Percentiles rank a stretch among this genome's conserved stretches.
Evolutionary conservation across 2,113 vertebrate genomes (phyloP).

Genomic region (Sapayoa aenigma): DNA sequence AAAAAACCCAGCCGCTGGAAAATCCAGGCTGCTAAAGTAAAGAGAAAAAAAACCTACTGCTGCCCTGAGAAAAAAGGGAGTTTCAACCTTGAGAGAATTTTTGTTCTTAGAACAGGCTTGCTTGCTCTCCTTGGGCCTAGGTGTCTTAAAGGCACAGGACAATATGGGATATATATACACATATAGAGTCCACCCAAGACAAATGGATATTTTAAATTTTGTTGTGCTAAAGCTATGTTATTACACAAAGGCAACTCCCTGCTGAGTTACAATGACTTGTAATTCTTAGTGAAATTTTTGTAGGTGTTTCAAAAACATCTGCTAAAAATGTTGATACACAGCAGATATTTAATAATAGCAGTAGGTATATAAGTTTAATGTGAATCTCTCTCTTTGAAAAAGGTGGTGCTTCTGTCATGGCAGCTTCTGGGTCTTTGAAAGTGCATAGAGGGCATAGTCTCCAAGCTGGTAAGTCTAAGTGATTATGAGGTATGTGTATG

Average conservation of each 20-base stretch:
- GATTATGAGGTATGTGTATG: not conserved
- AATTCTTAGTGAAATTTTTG: not conserved
- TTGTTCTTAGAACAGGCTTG: no score
- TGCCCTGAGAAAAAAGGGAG: no score
- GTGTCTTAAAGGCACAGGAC: no score
- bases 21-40: no score
- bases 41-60: no score
- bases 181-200: no score
- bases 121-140: no score
- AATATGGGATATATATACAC: no score
- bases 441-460: conserved; percentile 41
- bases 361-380: not conserved
- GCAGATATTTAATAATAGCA: not conserved
- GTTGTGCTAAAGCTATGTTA: not conserved
- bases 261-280: not conserved
- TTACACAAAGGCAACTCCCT: not conserved
- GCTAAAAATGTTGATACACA: not conserved
- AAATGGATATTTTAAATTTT: not conserved
- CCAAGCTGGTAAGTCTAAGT: conserved; percentile 45
- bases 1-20: no score
- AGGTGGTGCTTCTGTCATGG: conserved; percentile 57
- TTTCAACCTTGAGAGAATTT: no score
- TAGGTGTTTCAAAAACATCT: not conserved
- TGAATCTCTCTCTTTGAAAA: not conserved
- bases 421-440: conserved; percentile 62